phyloP scores from a whole-genome alignment of 2,888 invertebrate species.

The Dione juno region DNA sequence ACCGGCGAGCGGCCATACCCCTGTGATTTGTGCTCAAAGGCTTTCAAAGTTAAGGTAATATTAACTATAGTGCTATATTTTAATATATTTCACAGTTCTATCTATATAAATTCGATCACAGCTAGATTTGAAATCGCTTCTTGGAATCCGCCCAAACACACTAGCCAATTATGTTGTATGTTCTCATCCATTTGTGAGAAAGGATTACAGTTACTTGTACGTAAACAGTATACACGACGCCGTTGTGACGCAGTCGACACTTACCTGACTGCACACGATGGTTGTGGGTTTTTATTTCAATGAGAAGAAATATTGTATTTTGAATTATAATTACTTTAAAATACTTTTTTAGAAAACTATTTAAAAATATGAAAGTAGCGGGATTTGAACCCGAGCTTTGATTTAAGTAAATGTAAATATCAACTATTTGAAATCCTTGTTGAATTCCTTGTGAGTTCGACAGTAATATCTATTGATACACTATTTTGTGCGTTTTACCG shows the following conservation, averaged over 20 bases:
- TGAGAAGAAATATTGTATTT: neutral
- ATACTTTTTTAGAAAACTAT: too few species aligned
- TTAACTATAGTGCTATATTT: neutral
- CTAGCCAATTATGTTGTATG: neutral
- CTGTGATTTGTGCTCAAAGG: conserved; percentile 80
- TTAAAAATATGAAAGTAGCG: too few species aligned
- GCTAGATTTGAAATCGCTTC: neutral
- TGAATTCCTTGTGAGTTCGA: too few species aligned
- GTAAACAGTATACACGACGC: neutral
- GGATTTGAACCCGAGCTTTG: too few species aligned
- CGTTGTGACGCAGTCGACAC: neutral
- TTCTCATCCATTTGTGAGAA: neutral
- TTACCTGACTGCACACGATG: neutral
- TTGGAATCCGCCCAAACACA: neutral
- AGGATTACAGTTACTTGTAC: neutral
- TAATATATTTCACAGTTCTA: neutral
- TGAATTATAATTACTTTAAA: neutral
- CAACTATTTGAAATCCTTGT: too few species aligned
- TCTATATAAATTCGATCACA: neutral
- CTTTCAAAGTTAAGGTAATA: conserved; percentile 79
- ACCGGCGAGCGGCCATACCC: conserved; percentile 84
- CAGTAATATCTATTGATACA: too few species aligned
- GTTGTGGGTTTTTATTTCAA: neutral
- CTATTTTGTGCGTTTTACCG: too few species aligned
- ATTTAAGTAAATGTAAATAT: too few species aligned